phyloP scores from a whole-genome alignment of 2,113 vertebrate genomes.

The Malurus cyaneus region DNA sequence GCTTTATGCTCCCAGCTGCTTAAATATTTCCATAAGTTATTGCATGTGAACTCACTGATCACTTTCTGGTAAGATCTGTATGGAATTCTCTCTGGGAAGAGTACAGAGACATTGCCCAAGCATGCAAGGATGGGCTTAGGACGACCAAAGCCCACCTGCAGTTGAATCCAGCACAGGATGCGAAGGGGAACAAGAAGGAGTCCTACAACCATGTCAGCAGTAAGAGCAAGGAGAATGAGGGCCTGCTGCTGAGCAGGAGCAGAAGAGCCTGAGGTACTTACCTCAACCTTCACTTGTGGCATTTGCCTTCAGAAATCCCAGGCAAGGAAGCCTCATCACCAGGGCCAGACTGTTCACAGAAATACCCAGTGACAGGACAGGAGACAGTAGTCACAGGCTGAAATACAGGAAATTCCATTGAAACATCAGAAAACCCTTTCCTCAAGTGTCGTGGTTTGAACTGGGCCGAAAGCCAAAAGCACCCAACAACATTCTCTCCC shows the following conservation, averaged over 20 bases:
- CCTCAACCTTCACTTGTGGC: not conserved
- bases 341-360: not conserved
- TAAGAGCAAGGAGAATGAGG: not conserved
- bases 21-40: not conserved
- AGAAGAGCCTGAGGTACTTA: not conserved
- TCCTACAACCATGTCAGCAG: not conserved
- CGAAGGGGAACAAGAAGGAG: rapidly evolving
- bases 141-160: not conserved
- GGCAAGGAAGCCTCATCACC: not conserved
- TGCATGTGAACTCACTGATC: not conserved
- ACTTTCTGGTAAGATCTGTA: not conserved
- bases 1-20: not conserved
- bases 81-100: not conserved
- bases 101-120: not conserved
- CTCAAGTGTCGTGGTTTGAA: too few species aligned
- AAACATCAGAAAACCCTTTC: not conserved
- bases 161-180: not conserved
- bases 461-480: too few species aligned
- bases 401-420: not conserved
- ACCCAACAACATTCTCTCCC: too few species aligned
- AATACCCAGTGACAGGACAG: not conserved
- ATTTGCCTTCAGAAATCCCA: not conserved
- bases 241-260: not conserved
- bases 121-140: not conserved
- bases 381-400: not conserved